Evolutionary conservation across 2,888 invertebrate genomes (phyloP).

Genomic region (Julus scandinavius): DNA sequence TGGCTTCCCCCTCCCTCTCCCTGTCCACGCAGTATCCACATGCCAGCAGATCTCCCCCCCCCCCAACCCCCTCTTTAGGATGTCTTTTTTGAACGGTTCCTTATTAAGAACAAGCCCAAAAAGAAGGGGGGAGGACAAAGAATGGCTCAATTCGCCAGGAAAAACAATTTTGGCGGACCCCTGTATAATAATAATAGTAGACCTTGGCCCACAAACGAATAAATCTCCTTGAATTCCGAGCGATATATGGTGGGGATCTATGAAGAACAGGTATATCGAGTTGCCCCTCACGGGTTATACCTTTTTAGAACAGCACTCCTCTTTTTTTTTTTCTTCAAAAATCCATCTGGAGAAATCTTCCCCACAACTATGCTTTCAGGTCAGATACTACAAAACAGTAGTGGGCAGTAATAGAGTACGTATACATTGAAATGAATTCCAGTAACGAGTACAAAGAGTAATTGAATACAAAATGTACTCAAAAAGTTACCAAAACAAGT

Average conservation of each 20-base stretch:
- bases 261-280: slow-evolving; percentile 22
- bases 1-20: no score
- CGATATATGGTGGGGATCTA: slow-evolving; percentile 13
- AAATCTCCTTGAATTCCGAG: slow-evolving; percentile 41
- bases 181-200: slow-evolving; percentile 14
- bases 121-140: not conserved
- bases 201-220: slow-evolving; percentile 39
- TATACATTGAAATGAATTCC: no score
- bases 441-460: no score
- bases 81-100: no score
- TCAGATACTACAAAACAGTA: not conserved
- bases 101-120: not conserved
- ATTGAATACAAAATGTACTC: no score
- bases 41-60: no score
- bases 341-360: not conserved
- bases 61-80: no score
- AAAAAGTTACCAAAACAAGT: no score
- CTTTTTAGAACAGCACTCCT: slow-evolving; percentile 17
- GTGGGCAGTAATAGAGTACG: not conserved
- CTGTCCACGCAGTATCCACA: no score
- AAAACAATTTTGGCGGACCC: slow-evolving; percentile 27
- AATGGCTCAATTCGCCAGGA: not conserved
- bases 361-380: not conserved
- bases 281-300: slow-evolving; percentile 17
- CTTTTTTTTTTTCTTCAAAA: not conserved